These are phyloP conservation scores for Polyommatus iphigenia DNA, from an alignment of 2,888 invertebrate species.

Conservation along the genomic window DNA sequence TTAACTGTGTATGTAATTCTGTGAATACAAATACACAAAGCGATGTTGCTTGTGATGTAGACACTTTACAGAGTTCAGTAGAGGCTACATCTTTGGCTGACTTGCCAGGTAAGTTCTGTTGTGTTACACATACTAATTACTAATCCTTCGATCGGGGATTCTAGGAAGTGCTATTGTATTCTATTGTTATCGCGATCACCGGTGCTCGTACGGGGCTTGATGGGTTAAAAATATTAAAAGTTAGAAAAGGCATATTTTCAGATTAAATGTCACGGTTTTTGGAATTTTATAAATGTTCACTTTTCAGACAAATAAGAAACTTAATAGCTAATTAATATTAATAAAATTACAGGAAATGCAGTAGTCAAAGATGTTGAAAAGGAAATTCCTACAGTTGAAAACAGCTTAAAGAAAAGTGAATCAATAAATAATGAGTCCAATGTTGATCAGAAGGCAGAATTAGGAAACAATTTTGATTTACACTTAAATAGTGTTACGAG, in stretches of 20 bases:
- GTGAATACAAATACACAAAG: conserved; percentile 25
- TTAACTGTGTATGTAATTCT: conserved; percentile 53
- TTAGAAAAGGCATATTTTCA: no score
- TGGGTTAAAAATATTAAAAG: no score
- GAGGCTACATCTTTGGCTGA: conserved; percentile 68
- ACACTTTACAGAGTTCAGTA: conserved; percentile 52
- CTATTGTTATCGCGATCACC: no score
- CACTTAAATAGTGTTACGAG: conserved; percentile 26
- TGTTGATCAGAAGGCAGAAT: not conserved
- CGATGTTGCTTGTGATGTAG: conserved; percentile 41
- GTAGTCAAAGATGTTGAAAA: conserved; percentile 8
- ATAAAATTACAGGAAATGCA: conserved; percentile 33
- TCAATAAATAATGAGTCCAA: not conserved
- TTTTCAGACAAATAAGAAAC: no score
- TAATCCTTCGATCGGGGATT: no score
- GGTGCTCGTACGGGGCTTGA: no score
- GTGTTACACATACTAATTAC: no score
- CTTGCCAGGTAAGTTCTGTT: conserved; percentile 61
- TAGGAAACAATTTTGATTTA: not conserved
- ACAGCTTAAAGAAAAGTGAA: not conserved
- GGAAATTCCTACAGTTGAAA: not conserved
- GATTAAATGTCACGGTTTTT: no score
- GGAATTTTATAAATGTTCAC: no score
- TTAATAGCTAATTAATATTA: conserved; percentile 14
- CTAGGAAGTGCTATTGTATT: no score